A percentile compares a stretch with the other conserved stretches of the same genome.
Evolutionary conservation across 2,113 vertebrate species (phyloP).

Genomic region (Electrona antarctica): DNA sequence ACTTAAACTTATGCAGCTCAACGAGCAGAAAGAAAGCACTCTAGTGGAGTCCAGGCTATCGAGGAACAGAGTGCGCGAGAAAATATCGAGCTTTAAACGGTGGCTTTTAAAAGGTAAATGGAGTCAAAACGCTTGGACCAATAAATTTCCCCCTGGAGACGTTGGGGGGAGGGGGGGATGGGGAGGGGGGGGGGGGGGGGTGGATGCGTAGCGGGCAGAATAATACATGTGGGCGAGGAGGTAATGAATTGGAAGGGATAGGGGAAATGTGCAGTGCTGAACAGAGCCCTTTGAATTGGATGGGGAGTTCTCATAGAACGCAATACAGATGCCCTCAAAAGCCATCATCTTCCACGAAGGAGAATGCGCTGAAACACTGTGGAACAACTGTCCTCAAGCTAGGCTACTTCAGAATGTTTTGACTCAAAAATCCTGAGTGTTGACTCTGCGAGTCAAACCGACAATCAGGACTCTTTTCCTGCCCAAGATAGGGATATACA

Average conservation of each 20-base stretch:
- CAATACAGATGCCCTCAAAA: conserved; percentile 48
- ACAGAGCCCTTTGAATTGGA: conserved; percentile 63
- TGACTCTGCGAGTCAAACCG: too few relatives aligned
- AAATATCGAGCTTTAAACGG: conserved; percentile 73
- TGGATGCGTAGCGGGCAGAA: conserved; percentile 69
- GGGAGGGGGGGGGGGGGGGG: conserved; percentile 58
- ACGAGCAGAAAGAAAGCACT: conserved; percentile 52
- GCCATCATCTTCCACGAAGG: conserved; percentile 32
- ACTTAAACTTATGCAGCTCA: conserved; percentile 27
- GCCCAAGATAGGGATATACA: neutral
- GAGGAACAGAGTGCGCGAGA: conserved; percentile 50
- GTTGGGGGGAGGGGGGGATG: conserved; percentile 50
- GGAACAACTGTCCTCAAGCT: conserved; percentile 37
- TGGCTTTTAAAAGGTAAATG: conserved; percentile 77
- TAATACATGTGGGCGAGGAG: conserved; percentile 73
- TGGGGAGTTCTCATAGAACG: conserved; percentile 59
- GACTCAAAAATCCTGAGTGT: neutral
- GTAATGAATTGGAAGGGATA: conserved; percentile 80
- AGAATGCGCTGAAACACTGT: neutral
- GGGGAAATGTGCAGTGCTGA: conserved; percentile 61
- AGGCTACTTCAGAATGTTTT: conserved; percentile 14
- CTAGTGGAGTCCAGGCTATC: conserved; percentile 52
- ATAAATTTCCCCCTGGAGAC: conserved; percentile 77
- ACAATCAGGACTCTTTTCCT: neutral
- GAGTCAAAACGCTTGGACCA: conserved; percentile 78